These are phyloP conservation scores for Polyommatus icarus DNA, from an alignment of 2,888 invertebrate species.

Conservation along the genomic window DNA sequence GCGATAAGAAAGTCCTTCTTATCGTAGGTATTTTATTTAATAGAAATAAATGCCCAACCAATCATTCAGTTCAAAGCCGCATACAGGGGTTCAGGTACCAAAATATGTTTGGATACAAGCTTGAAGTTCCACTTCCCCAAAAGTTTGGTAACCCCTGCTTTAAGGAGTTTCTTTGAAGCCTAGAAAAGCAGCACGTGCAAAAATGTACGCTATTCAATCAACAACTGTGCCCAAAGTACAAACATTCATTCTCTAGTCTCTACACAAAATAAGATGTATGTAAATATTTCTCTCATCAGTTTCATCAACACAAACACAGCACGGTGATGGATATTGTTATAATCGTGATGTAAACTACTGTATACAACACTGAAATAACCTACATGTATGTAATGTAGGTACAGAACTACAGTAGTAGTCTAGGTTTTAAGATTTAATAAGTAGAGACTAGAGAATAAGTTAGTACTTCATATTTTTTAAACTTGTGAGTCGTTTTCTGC, in stretches of 20 bases:
- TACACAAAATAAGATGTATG: slow-evolving; percentile 14
- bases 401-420: background rate
- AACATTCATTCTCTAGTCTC: slow-evolving; percentile 7
- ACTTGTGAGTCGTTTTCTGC: too few relatives aligned
- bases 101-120: too few relatives aligned
- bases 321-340: slow-evolving; percentile 26
- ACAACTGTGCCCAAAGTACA: background rate
- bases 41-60: too few relatives aligned
- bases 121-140: too few relatives aligned
- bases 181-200: background rate
- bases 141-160: too few relatives aligned
- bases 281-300: slow-evolving; percentile 26
- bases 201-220: background rate
- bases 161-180: background rate
- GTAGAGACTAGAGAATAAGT: background rate
- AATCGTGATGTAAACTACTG: slow-evolving; percentile 17
- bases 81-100: too few relatives aligned
- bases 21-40: too few relatives aligned
- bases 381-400: background rate
- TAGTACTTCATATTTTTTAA: background rate
- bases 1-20: too few relatives aligned
- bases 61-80: too few relatives aligned
- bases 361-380: slow-evolving; percentile 19
- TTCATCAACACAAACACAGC: slow-evolving; percentile 12
- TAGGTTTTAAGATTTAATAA: background rate